These are phyloP conservation scores for Arremon aurantiirostris DNA, from an alignment of 2,797 vertebrate species.

Conservation along the genomic window DNA sequence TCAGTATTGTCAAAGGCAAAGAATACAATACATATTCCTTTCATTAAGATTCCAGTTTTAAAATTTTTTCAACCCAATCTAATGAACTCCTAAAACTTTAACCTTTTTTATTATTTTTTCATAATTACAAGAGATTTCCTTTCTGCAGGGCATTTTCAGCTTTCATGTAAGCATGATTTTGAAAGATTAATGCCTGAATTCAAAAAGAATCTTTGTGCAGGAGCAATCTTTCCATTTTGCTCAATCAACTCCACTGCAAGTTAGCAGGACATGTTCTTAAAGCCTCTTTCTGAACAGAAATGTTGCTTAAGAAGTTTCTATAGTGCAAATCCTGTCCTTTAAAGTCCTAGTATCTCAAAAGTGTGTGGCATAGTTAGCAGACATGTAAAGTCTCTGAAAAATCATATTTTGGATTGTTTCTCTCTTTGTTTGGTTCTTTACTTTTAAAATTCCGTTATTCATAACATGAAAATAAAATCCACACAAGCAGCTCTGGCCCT, in stretches of 20 bases:
- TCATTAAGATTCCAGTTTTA: not conserved
- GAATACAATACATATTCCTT: not conserved
- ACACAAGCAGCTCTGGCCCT: not conserved
- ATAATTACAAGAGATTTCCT: not conserved
- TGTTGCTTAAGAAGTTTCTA: not conserved
- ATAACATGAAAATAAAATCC: not conserved
- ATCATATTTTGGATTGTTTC: accelerated
- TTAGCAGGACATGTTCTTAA: not conserved
- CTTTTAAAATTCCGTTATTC: not conserved
- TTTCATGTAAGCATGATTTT: not conserved
- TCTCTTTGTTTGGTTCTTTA: not conserved
- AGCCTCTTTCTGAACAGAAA: not conserved
- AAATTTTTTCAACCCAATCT: not conserved
- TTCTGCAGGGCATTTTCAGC: not conserved
- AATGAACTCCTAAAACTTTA: not conserved
- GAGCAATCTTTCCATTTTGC: not conserved
- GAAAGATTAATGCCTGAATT: not conserved
- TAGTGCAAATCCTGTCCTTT: not conserved
- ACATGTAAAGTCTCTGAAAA: not conserved
- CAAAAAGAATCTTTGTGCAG: not conserved
- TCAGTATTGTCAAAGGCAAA: not conserved
- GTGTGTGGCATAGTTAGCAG: not conserved
- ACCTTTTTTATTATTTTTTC: not conserved
- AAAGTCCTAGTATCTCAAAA: not conserved
- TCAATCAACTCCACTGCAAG: not conserved